Percentiles rank a stretch among this genome's conserved stretches.
phyloP scores from a whole-genome alignment of 2,797 vertebrate species.

The Perodicticus potto region DNA sequence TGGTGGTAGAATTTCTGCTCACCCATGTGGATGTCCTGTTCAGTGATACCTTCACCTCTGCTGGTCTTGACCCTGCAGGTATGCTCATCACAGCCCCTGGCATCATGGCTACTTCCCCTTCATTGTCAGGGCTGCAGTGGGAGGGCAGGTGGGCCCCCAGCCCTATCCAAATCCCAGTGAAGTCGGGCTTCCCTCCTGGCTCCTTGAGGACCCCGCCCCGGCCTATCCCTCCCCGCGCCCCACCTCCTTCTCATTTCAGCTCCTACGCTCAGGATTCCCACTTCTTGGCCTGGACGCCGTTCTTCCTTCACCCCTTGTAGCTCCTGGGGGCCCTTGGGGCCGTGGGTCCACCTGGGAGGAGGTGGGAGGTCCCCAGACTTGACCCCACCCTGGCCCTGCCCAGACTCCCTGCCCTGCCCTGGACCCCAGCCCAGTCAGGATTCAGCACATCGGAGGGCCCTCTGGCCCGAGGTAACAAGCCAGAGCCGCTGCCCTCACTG shows the following conservation, averaged over 20 bases:
- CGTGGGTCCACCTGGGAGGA: constrained; percentile 72
- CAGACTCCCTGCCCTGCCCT: constrained; percentile 77
- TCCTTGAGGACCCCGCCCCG: constrained; percentile 78
- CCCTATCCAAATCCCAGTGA: constrained; percentile 47
- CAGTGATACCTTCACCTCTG: constrained; percentile 91
- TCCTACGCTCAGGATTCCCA: constrained; percentile 83
- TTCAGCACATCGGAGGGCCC: constrained; percentile 81
- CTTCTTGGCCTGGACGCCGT: constrained; percentile 81
- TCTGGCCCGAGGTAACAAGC: constrained; percentile 83
- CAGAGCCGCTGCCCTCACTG: constrained; percentile 79
- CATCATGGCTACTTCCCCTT: constrained; percentile 43
- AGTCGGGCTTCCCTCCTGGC: constrained; percentile 66
- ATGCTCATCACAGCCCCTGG: constrained; percentile 3
- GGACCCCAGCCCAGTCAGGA: constrained; percentile 76
- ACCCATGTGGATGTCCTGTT: constrained; percentile 90
- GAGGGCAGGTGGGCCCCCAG: constrained; percentile 78
- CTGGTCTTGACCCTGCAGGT: constrained; percentile 89
- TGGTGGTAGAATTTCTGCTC: constrained; percentile 92
- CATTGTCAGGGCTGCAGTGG: constrained; percentile 69
- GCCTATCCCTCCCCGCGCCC: constrained; percentile 75
- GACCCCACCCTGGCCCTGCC: constrained; percentile 75
- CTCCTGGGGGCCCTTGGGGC: constrained; percentile 73
- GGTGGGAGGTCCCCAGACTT: constrained; percentile 82
- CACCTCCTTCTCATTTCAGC: constrained; percentile 84
- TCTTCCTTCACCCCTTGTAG: constrained; percentile 82